These are phyloP conservation scores for Carassius auratus DNA, from an alignment of 2,113 vertebrate species.

Conservation along the genomic window DNA sequence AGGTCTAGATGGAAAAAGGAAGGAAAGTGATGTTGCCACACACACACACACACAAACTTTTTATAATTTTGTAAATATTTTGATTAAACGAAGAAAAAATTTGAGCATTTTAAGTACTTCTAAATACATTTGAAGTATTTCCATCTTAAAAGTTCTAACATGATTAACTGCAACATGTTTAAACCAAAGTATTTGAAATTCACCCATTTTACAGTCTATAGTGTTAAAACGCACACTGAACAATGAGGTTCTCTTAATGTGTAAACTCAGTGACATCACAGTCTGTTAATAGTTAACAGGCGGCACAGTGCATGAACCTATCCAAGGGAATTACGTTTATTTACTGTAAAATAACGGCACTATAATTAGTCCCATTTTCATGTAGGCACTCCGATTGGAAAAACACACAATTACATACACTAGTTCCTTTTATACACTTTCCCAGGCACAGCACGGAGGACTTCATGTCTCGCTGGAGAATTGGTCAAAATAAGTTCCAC, in stretches of 20 bases:
- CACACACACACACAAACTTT: not conserved
- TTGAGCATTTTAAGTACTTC: not conserved
- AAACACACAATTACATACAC: conserved; percentile 68
- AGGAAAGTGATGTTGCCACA: not conserved
- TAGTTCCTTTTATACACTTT: conserved; percentile 82
- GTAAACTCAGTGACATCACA: conserved; percentile 11
- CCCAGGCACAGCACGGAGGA: conserved; percentile 75
- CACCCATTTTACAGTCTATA: not conserved
- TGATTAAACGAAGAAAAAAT: not conserved
- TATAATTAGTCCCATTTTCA: conserved; percentile 62
- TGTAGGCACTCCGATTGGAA: conserved; percentile 58
- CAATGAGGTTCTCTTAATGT: not conserved
- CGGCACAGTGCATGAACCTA: conserved; percentile 16
- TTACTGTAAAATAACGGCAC: conserved; percentile 60
- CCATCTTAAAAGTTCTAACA: not conserved
- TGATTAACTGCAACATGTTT: not conserved
- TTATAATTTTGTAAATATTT: not conserved
- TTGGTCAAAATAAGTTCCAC: conserved; percentile 83
- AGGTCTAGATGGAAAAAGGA: not conserved
- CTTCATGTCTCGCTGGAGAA: conserved; percentile 78
- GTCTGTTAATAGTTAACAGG: conserved; percentile 26
- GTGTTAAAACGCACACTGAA: not conserved
- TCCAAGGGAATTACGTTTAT: conserved; percentile 46
- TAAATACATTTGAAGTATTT: not conserved
- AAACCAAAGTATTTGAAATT: not conserved